Conservation (phyloP, 2,113 vertebrate genomes). For the Phrynosoma platyrhinos region DNA sequence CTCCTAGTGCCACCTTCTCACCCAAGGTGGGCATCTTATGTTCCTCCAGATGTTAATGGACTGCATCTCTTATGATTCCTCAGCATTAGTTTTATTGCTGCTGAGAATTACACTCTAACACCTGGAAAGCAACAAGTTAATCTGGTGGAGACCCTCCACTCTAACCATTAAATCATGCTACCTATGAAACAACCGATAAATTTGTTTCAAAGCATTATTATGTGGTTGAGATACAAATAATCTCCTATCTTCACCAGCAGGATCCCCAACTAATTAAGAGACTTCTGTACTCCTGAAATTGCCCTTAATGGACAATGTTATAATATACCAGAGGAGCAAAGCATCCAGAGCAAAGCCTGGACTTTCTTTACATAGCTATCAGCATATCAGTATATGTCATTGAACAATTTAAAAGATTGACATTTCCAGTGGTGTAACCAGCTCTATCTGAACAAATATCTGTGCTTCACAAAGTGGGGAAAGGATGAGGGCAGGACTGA, state of each 20-base stretch:
- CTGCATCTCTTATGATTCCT: no score
- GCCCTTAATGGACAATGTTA: background rate
- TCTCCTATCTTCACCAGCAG: background rate
- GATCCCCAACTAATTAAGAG: background rate
- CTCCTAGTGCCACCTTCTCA: no score
- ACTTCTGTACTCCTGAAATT: background rate
- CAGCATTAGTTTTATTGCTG: no score
- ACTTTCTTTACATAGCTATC: background rate
- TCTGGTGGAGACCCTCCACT: background rate
- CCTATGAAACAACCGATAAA: no score
- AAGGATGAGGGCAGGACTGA: background rate
- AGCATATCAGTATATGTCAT: background rate
- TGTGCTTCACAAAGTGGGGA: conserved; percentile 11
- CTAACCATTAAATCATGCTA: no score
- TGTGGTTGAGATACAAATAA: no score
- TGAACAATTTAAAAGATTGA: conserved; percentile 42
- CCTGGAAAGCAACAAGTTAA: no score
- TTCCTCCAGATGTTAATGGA: no score
- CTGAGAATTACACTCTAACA: no score
- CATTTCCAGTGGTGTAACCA: background rate
- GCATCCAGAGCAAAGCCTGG: background rate
- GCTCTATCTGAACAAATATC: conserved; percentile 30
- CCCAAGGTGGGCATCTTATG: no score
- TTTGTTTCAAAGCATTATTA: background rate
- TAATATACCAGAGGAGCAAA: background rate